Base-by-base conservation (phyloP, 1,140 invertebrate species). In the Chironomus tepperi region DNA sequence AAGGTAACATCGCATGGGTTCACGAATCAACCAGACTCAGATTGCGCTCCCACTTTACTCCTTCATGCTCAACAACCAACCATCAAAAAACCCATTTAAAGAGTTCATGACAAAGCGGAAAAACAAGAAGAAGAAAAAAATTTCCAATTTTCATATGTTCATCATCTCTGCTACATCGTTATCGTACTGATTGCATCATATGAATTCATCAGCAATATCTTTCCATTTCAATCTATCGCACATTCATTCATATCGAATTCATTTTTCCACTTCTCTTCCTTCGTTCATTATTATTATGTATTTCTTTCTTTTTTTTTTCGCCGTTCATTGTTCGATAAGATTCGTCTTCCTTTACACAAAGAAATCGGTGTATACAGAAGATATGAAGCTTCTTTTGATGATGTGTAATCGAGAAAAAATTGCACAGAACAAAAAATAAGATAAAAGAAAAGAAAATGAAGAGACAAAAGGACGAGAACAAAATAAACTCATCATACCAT, bases 361-460 rank as follows among this genome's bases (percentile, higher is more conserved):
- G 24, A 34, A 34, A 34, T 34, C 24, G 47, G 47, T n/a, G 15
- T n/a, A 57, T 15, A 15, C 12, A 57, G 15, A 57, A 57, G 15
- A 47, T 47, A 57, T 57, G 47, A 57, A 57, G 47, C 12, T 57
- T n/a, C n/a, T 57, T 57, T 57, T 57, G 47, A 57, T 57, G 47
- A 57, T 57, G 47, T 57, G 47, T 57, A 57, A 57, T 57, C n/a
- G 47, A 57, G n/a, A 57, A 57, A 57, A 57, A 57, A n/a, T 57
- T 57, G 12, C 47, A 57, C 9, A n/a, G 8, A 10, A 8, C 15
- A 57, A n/a, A 57, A 47, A 9, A n/a, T n/a, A 57, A 34, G 24
- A 34, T 34, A 57, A n/a, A 57, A 47, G 9, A n/a, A 57, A 57
- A 57, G 47, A n/a, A 57, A 57, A 57, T 12, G n/a, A 57, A n/a